Evolutionary conservation across 2,113 vertebrate species (phyloP).

Genomic region (Ochotona princeps): DNA sequence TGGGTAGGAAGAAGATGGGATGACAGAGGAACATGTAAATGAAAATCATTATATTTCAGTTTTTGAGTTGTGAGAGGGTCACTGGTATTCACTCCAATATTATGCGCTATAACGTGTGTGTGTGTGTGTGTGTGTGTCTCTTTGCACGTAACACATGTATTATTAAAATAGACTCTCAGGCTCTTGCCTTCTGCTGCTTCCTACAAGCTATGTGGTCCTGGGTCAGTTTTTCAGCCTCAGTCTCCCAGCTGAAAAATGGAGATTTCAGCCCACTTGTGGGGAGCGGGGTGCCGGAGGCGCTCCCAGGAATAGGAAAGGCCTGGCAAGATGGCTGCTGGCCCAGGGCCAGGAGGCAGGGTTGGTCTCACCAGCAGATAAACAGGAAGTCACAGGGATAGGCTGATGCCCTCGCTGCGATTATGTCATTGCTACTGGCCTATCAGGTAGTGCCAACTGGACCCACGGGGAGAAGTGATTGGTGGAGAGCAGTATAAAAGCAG

Average conservation of each 20-base stretch:
- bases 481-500: no score
- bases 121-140: not conserved
- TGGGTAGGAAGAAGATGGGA: not conserved
- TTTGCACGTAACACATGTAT: not conserved
- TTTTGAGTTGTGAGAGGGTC: not conserved
- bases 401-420: no score
- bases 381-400: no score
- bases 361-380: no score
- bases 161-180: conserved; percentile 1
- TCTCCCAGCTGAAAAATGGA: not conserved
- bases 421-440: no score
- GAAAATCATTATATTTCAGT: conserved; percentile 4
- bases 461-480: no score
- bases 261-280: not conserved
- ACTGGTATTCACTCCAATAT: not conserved
- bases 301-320: no score
- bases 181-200: not conserved
- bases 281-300: no score
- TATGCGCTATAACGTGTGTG: not conserved
- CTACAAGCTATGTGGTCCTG: not conserved
- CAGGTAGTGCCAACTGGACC: no score
- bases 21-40: not conserved
- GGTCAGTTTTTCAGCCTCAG: not conserved
- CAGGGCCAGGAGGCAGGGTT: no score
- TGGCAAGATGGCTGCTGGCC: no score